Conservation (phyloP, 2,888 invertebrate genomes). For the Chydorus sphaericus region DNA sequence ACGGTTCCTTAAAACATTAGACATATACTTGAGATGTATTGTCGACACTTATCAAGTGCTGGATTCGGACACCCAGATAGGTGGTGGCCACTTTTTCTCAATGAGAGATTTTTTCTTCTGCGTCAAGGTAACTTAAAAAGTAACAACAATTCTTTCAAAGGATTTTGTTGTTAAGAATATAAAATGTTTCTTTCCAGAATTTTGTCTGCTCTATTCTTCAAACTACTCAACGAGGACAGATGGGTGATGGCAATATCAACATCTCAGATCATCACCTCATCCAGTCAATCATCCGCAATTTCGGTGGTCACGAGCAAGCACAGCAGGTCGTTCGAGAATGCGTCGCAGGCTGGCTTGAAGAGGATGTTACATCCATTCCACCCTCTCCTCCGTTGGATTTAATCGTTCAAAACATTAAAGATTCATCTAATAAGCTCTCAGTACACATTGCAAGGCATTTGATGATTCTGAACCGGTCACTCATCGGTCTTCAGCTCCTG, state of each 20-base stretch:
- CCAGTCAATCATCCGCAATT: constrained; percentile 1
- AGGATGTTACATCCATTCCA: neutral
- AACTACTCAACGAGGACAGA: neutral
- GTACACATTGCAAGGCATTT: constrained; percentile 8
- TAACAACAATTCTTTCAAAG: too few relatives aligned
- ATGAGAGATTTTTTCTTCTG: constrained; percentile 12
- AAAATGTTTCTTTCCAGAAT: too few relatives aligned
- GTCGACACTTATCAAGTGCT: neutral
- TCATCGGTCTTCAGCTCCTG: constrained; percentile 5
- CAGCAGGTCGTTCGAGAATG: neutral
- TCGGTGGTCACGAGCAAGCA: constrained; percentile 5
- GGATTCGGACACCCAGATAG: constrained; percentile 2
- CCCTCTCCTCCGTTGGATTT: neutral
- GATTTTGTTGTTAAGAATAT: too few relatives aligned
- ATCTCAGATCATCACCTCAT: neutral
- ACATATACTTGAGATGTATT: neutral
- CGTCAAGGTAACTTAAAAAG: too few relatives aligned
- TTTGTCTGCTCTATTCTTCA: constrained; percentile 7
- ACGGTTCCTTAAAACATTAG: neutral
- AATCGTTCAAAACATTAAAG: neutral
- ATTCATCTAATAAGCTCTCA: neutral
- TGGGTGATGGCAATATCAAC: neutral
- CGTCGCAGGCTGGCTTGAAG: neutral
- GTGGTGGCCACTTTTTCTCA: constrained; percentile 7
- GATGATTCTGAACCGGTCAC: constrained; percentile 8